Base-by-base conservation (phyloP, 1,140 invertebrate species). In the Solenopsis fugax region DNA sequence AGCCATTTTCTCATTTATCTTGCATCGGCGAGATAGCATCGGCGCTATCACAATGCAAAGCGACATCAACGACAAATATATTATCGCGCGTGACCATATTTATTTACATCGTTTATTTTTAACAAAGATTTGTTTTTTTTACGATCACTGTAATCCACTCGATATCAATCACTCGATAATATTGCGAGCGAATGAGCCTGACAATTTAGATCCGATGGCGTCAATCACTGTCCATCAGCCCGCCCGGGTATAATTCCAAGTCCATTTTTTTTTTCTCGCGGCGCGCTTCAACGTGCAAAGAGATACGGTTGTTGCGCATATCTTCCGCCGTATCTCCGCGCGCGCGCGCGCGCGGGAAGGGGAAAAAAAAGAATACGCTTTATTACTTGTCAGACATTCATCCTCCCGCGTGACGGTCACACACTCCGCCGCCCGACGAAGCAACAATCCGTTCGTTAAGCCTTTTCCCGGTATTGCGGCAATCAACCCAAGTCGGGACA, bases 401-500 rank as follows among this genome's bases (percentile, higher is more conserved):
- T 90, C 84, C 69, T 78, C 52, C 84, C 54, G 78, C 76, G 71
- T 87, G 84, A 87, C 88, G 60, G 88, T 80, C 73, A 56, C 82
- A 72, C 88, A 76, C 88, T 82, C 67, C 81, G 75, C 65, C 82
- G 62, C 52, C 72, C 88, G 64, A 87, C 88, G 88, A 60, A 72
- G 88, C 73, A 90, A 90, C 88, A 90, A 90, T 90, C 87, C 88
- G 88, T 90, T 90, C 88, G 88, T 90, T 90, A 90, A 90, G 88
- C 88, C 88, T 89, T 90, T 90, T 90, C 88, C 88, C 88, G 88
- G 88, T 90, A 90, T 90, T 87, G 75, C 88, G 84, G 88, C 88
- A 90, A 90, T 90, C 88, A 75, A 75, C 88, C 80, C 58, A 76
- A 87, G 84, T 72, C 88, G 34, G 88, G 88, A 89, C 88, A 90